Evolutionary conservation across 2,888 invertebrate species (phyloP).

Genomic region (Prostheceraeus crozeri): DNA sequence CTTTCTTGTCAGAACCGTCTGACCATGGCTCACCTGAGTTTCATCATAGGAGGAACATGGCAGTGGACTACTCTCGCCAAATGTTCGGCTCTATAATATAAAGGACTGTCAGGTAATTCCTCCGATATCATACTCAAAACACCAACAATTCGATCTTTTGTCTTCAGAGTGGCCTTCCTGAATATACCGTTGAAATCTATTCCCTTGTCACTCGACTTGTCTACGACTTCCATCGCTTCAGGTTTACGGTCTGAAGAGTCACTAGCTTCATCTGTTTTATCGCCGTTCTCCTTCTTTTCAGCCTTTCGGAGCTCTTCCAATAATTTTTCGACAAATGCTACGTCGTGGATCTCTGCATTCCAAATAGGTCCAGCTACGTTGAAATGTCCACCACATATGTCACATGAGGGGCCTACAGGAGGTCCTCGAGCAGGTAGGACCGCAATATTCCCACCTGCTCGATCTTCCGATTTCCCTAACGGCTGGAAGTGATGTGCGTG

Average conservation of each 20-base stretch:
- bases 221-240: no score
- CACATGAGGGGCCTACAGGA: conserved; percentile 64
- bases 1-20: no score
- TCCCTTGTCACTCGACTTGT: no score
- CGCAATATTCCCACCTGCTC: conserved; percentile 57
- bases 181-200: no score
- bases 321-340: conserved; percentile 67
- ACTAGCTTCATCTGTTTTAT: no score
- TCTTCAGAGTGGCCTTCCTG: conserved; percentile 60
- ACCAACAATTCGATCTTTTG: conserved; percentile 63
- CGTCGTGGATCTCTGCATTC: conserved; percentile 75
- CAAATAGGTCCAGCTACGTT: conserved; percentile 86
- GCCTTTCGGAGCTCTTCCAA: conserved; percentile 57
- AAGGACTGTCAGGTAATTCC: conserved; percentile 73
- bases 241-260: no score
- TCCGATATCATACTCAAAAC: conserved; percentile 68
- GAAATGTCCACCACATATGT: conserved; percentile 68
- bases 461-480: conserved; percentile 60
- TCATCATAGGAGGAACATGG: not conserved
- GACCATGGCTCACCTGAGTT: no score
- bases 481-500: conserved; percentile 71
- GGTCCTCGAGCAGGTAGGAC: conserved; percentile 67
- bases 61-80: conserved; percentile 67
- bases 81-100: conserved; percentile 77
- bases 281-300: no score